These are phyloP conservation scores for Nymphalis urticae DNA, from an alignment of 2,888 invertebrate species.

Conservation along the genomic window DNA sequence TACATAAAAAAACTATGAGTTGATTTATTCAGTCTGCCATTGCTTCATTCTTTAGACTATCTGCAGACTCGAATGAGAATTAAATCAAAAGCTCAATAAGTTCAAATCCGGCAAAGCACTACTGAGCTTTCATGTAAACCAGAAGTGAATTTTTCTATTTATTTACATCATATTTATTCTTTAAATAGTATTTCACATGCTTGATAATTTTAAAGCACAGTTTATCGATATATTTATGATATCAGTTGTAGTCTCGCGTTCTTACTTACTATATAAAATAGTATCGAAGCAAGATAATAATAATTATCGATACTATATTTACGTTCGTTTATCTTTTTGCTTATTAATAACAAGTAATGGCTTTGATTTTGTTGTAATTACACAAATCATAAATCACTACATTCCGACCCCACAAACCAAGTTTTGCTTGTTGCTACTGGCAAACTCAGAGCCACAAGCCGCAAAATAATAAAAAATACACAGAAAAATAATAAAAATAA, in stretches of 20 bases:
- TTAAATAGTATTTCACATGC: no score
- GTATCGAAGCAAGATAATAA: constrained; percentile 1
- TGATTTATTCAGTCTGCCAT: no score
- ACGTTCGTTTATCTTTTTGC: constrained; percentile 3
- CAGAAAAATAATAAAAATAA: neutral
- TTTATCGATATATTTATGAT: neutral
- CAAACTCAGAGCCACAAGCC: no score
- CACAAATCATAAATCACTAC: neutral
- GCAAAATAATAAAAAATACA: no score
- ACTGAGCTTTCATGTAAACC: no score
- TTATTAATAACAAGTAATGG: constrained; percentile 1
- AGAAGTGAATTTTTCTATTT: no score
- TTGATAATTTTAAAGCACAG: neutral
- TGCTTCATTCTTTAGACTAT: no score
- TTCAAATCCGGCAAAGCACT: no score
- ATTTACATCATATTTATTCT: no score
- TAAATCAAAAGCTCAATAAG: no score
- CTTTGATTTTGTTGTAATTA: neutral
- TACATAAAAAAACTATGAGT: no score
- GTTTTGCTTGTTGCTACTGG: neutral
- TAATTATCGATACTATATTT: constrained; percentile 3
- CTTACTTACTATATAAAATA: neutral
- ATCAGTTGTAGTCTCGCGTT: neutral
- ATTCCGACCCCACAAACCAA: neutral
- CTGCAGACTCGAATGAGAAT: no score